These are phyloP conservation scores for Pseudomyrmex sp. DNA, from an alignment of 1,140 invertebrate genomes.

Conservation along the genomic window DNA sequence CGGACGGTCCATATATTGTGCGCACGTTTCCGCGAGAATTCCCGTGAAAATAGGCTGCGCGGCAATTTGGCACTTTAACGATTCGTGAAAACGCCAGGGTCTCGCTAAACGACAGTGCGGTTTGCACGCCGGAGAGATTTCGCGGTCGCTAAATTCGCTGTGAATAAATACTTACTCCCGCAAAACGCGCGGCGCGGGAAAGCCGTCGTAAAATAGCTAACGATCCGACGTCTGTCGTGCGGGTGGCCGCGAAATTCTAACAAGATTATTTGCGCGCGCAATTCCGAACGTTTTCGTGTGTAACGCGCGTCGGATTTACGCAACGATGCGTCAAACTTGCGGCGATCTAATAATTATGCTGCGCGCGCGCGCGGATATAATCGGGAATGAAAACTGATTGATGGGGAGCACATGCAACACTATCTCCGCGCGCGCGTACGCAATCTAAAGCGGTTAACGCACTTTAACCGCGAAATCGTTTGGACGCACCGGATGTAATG, in stretches of 20 bases:
- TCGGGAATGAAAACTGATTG: constrained; percentile 18
- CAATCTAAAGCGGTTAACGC: not conserved
- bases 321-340: not conserved
- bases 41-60: not conserved
- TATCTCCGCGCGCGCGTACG: not conserved
- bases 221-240: too few species aligned
- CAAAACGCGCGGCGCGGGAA: too few species aligned
- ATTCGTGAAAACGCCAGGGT: constrained; percentile 34
- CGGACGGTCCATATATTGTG: not conserved
- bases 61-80: constrained; percentile 51
- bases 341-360: constrained; percentile 4
- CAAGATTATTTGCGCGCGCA: too few species aligned
- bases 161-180: too few species aligned
- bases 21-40: too few species aligned
- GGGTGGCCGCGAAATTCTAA: too few species aligned
- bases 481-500: not conserved
- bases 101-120: not conserved
- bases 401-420: not conserved
- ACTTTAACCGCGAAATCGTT: not conserved
- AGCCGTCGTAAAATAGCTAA: too few species aligned
- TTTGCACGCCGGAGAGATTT: not conserved
- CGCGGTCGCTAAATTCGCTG: not conserved
- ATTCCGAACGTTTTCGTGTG: too few species aligned
- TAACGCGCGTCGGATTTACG: not conserved
- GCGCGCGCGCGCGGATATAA: not conserved